Conservation (phyloP, 1,140 invertebrate species). For the Coelopa frigida region DNA sequence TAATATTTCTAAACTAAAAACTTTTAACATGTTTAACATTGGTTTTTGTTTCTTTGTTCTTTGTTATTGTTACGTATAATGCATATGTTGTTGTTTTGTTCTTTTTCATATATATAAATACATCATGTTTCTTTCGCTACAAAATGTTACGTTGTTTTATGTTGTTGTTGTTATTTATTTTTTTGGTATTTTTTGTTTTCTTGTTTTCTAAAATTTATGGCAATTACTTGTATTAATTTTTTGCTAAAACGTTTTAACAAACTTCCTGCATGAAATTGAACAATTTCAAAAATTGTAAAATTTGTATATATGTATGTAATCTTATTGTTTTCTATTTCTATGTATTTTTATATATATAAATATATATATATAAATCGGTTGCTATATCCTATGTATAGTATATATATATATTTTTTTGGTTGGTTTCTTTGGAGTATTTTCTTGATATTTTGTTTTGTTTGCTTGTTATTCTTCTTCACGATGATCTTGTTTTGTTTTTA, state of each 20-base stretch:
- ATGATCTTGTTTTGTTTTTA: neutral
- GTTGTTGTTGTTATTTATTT: conserved; percentile 8
- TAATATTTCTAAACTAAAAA: too few species aligned
- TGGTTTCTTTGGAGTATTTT: conserved; percentile 19
- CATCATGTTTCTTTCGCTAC: too few species aligned
- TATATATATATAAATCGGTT: conserved; percentile 4
- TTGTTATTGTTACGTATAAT: too few species aligned
- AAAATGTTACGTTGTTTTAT: too few species aligned
- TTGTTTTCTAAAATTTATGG: conserved; percentile 6
- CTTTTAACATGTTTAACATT: too few species aligned
- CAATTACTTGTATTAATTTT: conserved; percentile 1
- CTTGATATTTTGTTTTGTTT: conserved; percentile 7
- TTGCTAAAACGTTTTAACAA: neutral
- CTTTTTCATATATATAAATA: too few species aligned
- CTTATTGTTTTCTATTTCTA: conserved; percentile 13
- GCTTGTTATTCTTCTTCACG: conserved; percentile 4
- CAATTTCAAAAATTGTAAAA: conserved; percentile 3
- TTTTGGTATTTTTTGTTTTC: conserved; percentile 13
- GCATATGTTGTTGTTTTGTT: too few species aligned
- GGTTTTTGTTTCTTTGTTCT: too few species aligned
- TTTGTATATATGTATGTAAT: conserved; percentile 25
- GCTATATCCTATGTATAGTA: too few species aligned
- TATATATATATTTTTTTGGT: conserved; percentile 16
- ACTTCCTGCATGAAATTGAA: neutral
- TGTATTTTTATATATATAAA: conserved; percentile 7